Evolutionary conservation across 2,113 vertebrate genomes (phyloP), one percentile per base, ranked within the genome.

Genomic region (Pomatostomus ruficeps): DNA sequence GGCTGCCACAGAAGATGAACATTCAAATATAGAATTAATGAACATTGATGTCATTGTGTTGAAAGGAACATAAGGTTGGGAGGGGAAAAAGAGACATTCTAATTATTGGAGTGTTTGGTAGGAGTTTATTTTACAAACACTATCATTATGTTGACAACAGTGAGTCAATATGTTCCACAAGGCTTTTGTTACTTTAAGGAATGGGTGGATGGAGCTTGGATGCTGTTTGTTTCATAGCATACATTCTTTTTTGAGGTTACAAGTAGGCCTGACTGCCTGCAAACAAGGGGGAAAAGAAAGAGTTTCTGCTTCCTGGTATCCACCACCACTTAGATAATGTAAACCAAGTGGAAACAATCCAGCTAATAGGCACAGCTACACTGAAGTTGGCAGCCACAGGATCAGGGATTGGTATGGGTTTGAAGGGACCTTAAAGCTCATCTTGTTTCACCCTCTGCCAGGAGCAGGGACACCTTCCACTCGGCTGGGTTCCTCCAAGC

Each of bases 121-220:
- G 95, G 94, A 94, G 63, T 96, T 93, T 95, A 92, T 96, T 97
- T 95, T 81, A 90, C 68, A 46, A 54, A 93, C 65, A 83, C 85
- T 93, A 67, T 97, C 91, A 97, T 97, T 97, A 94, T 95, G 77
- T 79, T 96, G 94, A 97, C 95, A 96, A 52, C 72, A 78, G 52
- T 31, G 59, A 77, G 63, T 61, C 73, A 96, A 67, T 85, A 85
- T 92, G 85, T 93, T 91, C 17, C 52, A 84, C 80, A 29, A 67
- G 70, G 54, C 84, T 95, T 95, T 96, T 97, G 79, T 95, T 94
- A n/a, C 76, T 96, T 95, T 71, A 49, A 88, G 31, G 28, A 93
- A 89, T 72, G 66, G 70, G 48, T 75, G 35, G 38, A 76, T 70
- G 12, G 75, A 83, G 23, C 21, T 63, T 1, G 4, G 17, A 73